Percentiles rank a stretch among this genome's conserved stretches.
Conservation (phyloP, 1,140 invertebrate genomes). For the Achatina immaculata region DNA sequence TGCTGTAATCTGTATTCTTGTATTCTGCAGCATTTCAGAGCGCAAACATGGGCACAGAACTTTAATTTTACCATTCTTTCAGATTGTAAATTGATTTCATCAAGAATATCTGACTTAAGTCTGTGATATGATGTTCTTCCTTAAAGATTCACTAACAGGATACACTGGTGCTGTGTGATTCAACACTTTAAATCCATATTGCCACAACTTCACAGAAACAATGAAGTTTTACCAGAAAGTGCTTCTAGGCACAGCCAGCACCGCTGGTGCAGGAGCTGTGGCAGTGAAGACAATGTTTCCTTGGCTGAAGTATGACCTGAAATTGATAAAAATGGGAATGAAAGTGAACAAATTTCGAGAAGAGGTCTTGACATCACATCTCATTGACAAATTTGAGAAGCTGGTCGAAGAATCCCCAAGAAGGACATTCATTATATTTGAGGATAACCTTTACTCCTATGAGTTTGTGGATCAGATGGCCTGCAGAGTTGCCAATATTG, state of each 20-base stretch:
- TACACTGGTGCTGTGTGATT: too few relatives aligned
- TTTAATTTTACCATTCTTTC: too few relatives aligned
- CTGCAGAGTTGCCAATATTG: constrained; percentile 57
- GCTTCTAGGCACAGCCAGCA: constrained; percentile 23
- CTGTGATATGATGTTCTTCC: too few relatives aligned
- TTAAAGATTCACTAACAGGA: too few relatives aligned
- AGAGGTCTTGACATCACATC: background rate
- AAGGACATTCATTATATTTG: constrained; percentile 55
- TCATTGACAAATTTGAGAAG: constrained; percentile 58
- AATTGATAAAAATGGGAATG: constrained; percentile 27
- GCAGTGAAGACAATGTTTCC: constrained; percentile 42
- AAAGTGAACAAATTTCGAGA: background rate
- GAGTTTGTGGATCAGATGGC: constrained; percentile 57
- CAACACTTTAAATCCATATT: too few relatives aligned
- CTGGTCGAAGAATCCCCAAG: constrained; percentile 45
- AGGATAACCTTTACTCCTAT: constrained; percentile 53
- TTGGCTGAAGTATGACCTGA: constrained; percentile 42
- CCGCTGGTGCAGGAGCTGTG: constrained; percentile 21
- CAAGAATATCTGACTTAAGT: too few relatives aligned
- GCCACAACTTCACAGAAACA: too few relatives aligned
- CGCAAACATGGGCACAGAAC: too few relatives aligned
- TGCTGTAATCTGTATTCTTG: too few relatives aligned
- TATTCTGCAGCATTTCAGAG: too few relatives aligned
- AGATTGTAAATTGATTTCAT: too few relatives aligned
- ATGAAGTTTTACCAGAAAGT: constrained; percentile 32